Evolutionary conservation across 2,113 vertebrate genomes (phyloP).

Genomic region (Himantopus leucocephalus): DNA sequence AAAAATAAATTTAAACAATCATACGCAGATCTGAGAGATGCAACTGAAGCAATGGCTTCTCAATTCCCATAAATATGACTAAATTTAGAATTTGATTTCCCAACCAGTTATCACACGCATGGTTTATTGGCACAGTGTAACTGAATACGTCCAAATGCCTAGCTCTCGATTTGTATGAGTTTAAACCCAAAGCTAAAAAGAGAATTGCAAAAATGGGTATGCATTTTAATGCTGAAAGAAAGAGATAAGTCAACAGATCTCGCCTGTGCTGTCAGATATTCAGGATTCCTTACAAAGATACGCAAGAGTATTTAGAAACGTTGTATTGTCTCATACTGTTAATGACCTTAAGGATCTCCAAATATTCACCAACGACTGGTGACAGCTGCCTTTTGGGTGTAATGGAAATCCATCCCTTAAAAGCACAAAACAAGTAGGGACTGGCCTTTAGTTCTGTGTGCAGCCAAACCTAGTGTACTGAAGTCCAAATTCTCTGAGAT

Average conservation of each 20-base stretch:
- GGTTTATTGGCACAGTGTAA: not conserved
- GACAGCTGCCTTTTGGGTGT: not conserved
- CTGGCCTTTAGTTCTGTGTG: not conserved
- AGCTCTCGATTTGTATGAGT: not conserved
- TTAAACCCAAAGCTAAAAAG: not conserved
- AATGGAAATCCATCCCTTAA: not conserved
- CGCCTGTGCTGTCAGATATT: not conserved
- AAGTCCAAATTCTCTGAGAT: not conserved
- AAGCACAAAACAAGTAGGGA: not conserved
- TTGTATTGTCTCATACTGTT: not conserved
- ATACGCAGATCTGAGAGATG: not conserved
- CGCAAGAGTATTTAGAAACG: not conserved
- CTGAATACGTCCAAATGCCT: not conserved
- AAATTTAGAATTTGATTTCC: conserved; percentile 38
- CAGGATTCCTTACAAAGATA: not conserved
- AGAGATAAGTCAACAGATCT: not conserved
- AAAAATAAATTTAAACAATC: conserved; percentile 7
- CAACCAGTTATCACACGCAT: not conserved
- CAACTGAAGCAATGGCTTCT: not conserved
- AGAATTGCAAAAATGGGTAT: not conserved
- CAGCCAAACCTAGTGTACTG: not conserved
- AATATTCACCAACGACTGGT: not conserved
- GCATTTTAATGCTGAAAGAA: not conserved
- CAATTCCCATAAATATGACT: conserved; percentile 5
- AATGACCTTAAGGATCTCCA: not conserved